phyloP scores from a whole-genome alignment of 2,113 vertebrate species.

The Bungarus multicinctus region DNA sequence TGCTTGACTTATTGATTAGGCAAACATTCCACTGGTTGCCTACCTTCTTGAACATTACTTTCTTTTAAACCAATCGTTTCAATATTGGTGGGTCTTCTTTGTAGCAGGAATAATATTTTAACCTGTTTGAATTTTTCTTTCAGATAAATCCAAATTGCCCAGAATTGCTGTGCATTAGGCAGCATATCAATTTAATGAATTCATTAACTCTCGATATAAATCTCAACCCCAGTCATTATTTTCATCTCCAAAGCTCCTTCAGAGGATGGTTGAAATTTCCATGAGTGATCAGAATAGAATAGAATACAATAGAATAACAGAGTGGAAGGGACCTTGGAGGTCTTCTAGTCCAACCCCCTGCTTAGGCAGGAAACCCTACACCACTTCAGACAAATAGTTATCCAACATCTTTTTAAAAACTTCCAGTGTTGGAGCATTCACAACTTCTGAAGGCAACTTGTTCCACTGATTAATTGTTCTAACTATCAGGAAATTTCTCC shows the following conservation, averaged over 20 bases:
- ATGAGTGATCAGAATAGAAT: neutral
- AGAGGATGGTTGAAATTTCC: neutral
- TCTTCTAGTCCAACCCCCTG: too few relatives aligned
- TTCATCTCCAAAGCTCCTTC: neutral
- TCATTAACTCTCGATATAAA: neutral
- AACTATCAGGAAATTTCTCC: too few relatives aligned
- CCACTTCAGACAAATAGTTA: too few relatives aligned
- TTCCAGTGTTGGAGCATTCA: too few relatives aligned
- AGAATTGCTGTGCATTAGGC: neutral
- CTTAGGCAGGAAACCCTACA: too few relatives aligned
- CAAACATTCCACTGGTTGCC: neutral
- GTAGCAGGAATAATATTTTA: neutral
- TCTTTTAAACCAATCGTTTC: neutral
- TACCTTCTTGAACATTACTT: neutral
- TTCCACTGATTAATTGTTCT: too few relatives aligned
- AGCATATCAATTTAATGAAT: neutral
- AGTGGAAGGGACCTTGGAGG: too few relatives aligned
- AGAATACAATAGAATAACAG: too few relatives aligned
- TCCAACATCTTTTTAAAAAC: too few relatives aligned
- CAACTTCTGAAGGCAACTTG: too few relatives aligned
- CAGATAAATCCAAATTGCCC: neutral
- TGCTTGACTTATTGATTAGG: neutral
- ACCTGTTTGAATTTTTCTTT: neutral
- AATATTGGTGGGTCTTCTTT: neutral
- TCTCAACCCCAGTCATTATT: neutral